These are phyloP conservation scores for Lasioglossum pauxillum DNA, from an alignment of 2,888 invertebrate genomes.

Conservation along the genomic window DNA sequence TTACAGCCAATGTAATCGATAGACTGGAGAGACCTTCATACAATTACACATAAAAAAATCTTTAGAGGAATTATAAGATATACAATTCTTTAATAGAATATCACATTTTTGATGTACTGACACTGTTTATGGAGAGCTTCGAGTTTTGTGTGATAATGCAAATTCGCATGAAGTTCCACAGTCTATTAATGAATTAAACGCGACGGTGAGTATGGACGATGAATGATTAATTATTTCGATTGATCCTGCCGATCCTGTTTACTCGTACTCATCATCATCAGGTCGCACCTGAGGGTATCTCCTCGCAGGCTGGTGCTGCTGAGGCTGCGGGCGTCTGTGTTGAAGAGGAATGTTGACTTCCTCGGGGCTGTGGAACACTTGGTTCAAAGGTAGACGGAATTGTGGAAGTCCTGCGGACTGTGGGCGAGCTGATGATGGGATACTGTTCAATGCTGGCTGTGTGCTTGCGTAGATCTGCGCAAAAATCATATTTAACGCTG, in stretches of 20 bases:
- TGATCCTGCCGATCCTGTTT: slow-evolving; percentile 41
- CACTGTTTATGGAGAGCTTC: background rate
- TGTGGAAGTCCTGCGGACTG: slow-evolving; percentile 81
- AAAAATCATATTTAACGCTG: background rate
- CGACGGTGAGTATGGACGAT: slow-evolving; percentile 50
- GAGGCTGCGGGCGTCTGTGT: slow-evolving; percentile 90
- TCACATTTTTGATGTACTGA: background rate
- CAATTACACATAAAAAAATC: background rate
- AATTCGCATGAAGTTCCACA: background rate
- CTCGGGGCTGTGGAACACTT: slow-evolving; percentile 94
- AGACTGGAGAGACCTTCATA: background rate
- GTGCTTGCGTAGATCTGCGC: slow-evolving; percentile 78
- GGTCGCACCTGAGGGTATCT: slow-evolving; percentile 82
- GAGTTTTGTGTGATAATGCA: background rate
- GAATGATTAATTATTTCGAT: slow-evolving; percentile 46
- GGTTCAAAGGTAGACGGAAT: slow-evolving; percentile 86
- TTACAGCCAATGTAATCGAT: slow-evolving; percentile 32
- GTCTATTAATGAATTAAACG: slow-evolving; percentile 32
- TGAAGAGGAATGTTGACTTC: slow-evolving; percentile 94
- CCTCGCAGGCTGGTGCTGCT: slow-evolving; percentile 75
- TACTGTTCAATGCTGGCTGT: slow-evolving; percentile 82
- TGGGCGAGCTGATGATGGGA: slow-evolving; percentile 79
- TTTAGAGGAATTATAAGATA: background rate
- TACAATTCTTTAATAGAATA: background rate
- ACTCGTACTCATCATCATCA: slow-evolving; percentile 83